phyloP scores from a whole-genome alignment of 2,113 vertebrate genomes.

The Megaceryle torquata region DNA sequence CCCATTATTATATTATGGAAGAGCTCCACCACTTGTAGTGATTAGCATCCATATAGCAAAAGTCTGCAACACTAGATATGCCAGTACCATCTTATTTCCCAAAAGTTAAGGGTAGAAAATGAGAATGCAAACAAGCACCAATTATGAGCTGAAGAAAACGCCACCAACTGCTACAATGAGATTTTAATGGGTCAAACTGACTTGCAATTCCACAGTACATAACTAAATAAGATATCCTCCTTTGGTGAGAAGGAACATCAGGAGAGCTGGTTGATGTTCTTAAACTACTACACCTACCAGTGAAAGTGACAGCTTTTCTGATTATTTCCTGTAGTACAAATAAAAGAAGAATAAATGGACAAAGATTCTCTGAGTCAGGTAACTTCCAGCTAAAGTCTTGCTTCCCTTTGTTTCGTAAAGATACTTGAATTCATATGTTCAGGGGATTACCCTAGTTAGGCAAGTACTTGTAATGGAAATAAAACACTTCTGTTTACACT shows the following conservation, averaged over 20 bases:
- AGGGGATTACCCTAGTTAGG: not conserved
- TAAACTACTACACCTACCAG: not conserved
- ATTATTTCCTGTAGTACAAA: not conserved
- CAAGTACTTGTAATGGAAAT: slow-evolving; percentile 18
- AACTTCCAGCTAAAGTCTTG: slow-evolving; percentile 14
- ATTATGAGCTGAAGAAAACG: not conserved
- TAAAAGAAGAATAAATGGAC: not conserved
- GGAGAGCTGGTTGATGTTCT: not conserved
- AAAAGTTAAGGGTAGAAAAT: not conserved
- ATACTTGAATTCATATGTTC: not conserved
- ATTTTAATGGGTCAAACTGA: not conserved
- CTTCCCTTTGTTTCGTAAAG: slow-evolving; percentile 18
- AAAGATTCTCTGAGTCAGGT: not conserved
- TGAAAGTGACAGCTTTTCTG: not conserved
- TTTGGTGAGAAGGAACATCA: not conserved
- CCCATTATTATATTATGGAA: not conserved
- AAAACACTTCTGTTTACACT: not conserved
- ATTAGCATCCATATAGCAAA: not conserved
- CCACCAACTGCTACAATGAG: not conserved
- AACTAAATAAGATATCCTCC: not conserved
- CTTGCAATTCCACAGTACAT: not conserved
- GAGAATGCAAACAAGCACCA: not conserved
- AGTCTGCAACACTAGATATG: not conserved
- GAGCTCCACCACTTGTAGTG: not conserved
- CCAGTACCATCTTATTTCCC: not conserved